These are phyloP conservation scores for Ips nitidus DNA, from an alignment of 1,140 invertebrate species.

Conservation along the genomic window DNA sequence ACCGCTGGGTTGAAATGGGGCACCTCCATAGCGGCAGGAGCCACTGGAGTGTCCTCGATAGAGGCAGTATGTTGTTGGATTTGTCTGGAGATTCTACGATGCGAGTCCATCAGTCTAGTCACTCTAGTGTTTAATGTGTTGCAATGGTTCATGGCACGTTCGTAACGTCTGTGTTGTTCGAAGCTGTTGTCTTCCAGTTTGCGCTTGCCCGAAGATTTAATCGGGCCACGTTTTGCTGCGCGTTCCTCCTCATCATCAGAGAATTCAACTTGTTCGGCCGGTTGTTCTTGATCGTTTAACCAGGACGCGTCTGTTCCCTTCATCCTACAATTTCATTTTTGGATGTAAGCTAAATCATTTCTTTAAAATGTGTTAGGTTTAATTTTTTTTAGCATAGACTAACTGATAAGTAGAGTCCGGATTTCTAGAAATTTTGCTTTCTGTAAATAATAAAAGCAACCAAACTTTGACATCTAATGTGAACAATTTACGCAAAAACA, in stretches of 20 bases:
- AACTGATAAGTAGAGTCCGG: no score
- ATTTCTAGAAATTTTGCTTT: no score
- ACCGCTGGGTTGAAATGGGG: slow-evolving; percentile 32
- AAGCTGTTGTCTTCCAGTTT: slow-evolving; percentile 40
- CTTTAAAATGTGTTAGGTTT: no score
- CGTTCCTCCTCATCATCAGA: slow-evolving; percentile 87
- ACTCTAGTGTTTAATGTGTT: slow-evolving; percentile 43
- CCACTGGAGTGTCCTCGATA: neutral
- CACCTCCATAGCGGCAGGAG: neutral
- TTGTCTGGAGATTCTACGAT: neutral
- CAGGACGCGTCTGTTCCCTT: slow-evolving; percentile 63
- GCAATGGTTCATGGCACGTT: slow-evolving; percentile 46
- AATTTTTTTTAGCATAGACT: no score
- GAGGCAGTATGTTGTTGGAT: neutral
- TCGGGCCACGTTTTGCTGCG: slow-evolving; percentile 2
- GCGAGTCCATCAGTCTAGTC: slow-evolving; percentile 33
- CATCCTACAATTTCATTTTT: slow-evolving; percentile 55
- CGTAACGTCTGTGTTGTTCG: slow-evolving; percentile 45
- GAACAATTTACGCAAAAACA: no score
- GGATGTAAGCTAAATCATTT: neutral
- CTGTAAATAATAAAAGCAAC: no score
- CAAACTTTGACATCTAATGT: no score
- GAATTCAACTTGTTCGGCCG: slow-evolving; percentile 70
- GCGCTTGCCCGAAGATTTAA: slow-evolving; percentile 13
- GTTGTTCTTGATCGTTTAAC: slow-evolving; percentile 80